Percentiles rank a stretch among this genome's conserved stretches.
Evolutionary conservation across 2,113 vertebrate species (phyloP).

Genomic region (Tyto alba): DNA sequence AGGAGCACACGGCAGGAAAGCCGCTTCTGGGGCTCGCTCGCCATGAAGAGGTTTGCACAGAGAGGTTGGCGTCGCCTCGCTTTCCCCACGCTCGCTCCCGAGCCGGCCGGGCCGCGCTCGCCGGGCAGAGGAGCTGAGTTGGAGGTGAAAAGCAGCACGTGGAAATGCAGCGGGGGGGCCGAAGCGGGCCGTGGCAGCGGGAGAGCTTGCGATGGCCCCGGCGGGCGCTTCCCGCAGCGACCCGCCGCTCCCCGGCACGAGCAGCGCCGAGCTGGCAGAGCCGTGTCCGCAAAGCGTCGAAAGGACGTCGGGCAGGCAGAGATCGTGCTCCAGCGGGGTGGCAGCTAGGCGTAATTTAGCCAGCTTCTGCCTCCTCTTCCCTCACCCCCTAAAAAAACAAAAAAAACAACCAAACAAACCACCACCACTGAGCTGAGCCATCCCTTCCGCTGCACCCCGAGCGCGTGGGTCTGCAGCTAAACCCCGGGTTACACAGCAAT

Average conservation of each 20-base stretch:
- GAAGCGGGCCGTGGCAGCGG: fast-evolving
- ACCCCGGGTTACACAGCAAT: background rate
- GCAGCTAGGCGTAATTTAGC: background rate
- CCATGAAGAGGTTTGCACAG: fast-evolving
- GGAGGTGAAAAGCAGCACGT: background rate
- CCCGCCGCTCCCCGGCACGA: background rate
- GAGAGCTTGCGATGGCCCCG: background rate
- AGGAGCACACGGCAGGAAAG: background rate
- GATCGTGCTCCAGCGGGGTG: background rate
- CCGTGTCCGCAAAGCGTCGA: no score
- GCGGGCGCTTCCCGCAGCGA: background rate
- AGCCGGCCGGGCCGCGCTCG: background rate
- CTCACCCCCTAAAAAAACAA: no score
- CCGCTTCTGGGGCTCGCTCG: background rate
- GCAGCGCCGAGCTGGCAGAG: background rate
- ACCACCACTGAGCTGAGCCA: background rate
- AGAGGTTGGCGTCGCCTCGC: fast-evolving
- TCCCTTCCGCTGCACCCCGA: background rate
- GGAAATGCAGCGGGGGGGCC: background rate
- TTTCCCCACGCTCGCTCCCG: background rate
- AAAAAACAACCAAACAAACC: background rate
- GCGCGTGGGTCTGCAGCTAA: fast-evolving
- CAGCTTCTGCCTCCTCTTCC: background rate
- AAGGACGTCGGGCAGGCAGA: background rate
- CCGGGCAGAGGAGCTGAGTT: background rate